Base-by-base conservation (phyloP, 2,888 invertebrate genomes). In the Dryobotodes eremita region DNA sequence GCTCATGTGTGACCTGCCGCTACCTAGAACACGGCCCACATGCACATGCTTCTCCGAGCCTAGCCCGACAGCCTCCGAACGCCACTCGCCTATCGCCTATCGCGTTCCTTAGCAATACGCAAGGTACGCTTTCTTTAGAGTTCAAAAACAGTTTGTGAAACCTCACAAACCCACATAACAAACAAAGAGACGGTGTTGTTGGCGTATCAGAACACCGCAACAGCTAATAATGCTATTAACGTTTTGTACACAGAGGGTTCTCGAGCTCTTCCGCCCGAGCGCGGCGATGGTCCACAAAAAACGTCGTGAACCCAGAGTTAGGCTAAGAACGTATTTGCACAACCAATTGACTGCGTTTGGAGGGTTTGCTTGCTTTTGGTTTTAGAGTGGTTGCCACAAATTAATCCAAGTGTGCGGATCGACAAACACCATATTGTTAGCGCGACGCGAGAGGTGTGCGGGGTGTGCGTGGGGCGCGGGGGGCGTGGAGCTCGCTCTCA, bases 381-480 rank as follows among this genome's bases (percentile, higher is more conserved):
- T 89, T 95, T 94, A 94, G 93, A 89, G 91, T 87, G 86, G 87
- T 91, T 85, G 92, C 91, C 93, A 92, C 93, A 94, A 94, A 94
- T 94, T 93, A 93, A 92, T 90, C 88, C 88, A 80, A 89, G 82
- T 75, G 86, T 85, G 86, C 85, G 86, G 88, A 91, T 91, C 88
- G 88, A 89, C 91, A 92, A 92, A 92, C 84, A 88, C 77, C 84
- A 85, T 74, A 74, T 86, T 81, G 89, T 86, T 84, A 82, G 73
- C 76, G 70, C 46, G 50, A 15, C 46, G 69, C 59, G 72, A n/a
- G 75, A 66, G 70, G 64, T 6, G 64, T 15, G 65, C 59, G 65
- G 31, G 73, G 72, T 17, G 50, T 6, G 74, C 7, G 48, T 64
- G 50, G 70, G 46, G 61, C 13, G 76, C 42, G 73, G 36, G 79